Conservation (phyloP, 2,888 invertebrate species). For the Dorcus hopei region DNA sequence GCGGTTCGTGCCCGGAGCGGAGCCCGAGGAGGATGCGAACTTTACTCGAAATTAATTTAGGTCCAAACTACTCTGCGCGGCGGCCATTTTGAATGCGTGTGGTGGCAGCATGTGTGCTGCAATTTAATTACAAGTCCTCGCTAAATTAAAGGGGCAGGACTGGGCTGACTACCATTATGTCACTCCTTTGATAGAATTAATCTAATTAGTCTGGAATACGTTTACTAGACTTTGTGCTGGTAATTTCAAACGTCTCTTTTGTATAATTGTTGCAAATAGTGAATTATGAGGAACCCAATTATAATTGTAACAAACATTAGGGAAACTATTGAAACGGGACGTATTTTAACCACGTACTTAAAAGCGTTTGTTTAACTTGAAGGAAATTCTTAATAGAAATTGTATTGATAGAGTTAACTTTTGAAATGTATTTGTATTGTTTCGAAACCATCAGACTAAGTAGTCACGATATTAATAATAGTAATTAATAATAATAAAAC, state of each 20-base stretch:
- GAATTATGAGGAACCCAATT: no score
- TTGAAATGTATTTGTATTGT: no score
- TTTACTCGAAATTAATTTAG: constrained; percentile 48
- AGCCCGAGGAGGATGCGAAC: constrained; percentile 35
- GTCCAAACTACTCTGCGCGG: constrained; percentile 37
- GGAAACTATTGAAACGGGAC: no score
- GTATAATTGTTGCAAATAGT: no score
- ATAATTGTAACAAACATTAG: no score
- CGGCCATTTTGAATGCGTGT: constrained; percentile 43
- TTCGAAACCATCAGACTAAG: no score
- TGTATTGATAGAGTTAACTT: no score
- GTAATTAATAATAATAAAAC: no score
- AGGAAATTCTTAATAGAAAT: no score
- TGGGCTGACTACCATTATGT: constrained; percentile 45
- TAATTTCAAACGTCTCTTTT: neutral
- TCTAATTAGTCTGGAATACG: constrained; percentile 38
- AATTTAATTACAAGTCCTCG: constrained; percentile 48
- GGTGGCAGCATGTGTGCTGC: constrained; percentile 43
- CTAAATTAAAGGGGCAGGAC: constrained; percentile 48
- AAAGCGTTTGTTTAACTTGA: no score
- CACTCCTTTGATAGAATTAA: constrained; percentile 44
- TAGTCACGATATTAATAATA: no score
- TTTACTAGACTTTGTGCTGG: constrained; percentile 17
- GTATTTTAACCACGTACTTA: no score
- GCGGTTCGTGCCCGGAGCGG: constrained; percentile 15